Conservation (phyloP, 2,797 vertebrate species). For the Melanotaenia maccullochi region DNA sequence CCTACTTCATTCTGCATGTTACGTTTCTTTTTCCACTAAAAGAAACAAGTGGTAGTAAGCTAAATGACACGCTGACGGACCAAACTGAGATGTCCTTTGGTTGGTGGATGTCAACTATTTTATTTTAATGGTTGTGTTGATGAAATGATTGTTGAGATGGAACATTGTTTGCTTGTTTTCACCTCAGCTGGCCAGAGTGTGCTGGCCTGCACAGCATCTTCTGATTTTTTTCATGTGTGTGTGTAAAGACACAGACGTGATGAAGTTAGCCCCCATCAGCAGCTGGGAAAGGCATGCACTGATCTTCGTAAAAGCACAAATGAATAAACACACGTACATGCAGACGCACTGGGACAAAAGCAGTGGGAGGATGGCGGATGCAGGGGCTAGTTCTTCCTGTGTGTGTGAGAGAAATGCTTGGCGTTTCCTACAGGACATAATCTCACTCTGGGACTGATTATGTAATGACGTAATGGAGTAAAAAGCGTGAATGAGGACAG, state of each 20-base stretch:
- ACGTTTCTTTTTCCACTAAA: slow-evolving; percentile 20
- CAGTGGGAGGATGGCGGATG: slow-evolving; percentile 49
- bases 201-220: not conserved
- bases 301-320: slow-evolving; percentile 41
- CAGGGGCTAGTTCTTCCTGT: slow-evolving; percentile 40
- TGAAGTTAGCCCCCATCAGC: slow-evolving; percentile 37
- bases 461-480: slow-evolving; percentile 65
- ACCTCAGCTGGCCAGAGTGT: slow-evolving; percentile 24
- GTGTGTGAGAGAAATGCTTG: slow-evolving; percentile 37
- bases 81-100: not conserved
- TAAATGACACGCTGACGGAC: not conserved
- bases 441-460: slow-evolving; percentile 66
- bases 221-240: not conserved
- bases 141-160: slow-evolving; percentile 2
- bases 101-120: not conserved
- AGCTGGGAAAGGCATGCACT: slow-evolving; percentile 52
- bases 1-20: not conserved
- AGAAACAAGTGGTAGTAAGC: slow-evolving; percentile 11
- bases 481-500: slow-evolving; percentile 51
- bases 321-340: slow-evolving; percentile 33
- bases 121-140: not conserved
- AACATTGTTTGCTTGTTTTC: slow-evolving; percentile 8
- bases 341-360: slow-evolving; percentile 29
- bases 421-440: slow-evolving; percentile 62
- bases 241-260: slow-evolving; percentile 24